Evolutionary conservation across 2,113 vertebrate species (phyloP).

Genomic region (Vombatus ursinus): DNA sequence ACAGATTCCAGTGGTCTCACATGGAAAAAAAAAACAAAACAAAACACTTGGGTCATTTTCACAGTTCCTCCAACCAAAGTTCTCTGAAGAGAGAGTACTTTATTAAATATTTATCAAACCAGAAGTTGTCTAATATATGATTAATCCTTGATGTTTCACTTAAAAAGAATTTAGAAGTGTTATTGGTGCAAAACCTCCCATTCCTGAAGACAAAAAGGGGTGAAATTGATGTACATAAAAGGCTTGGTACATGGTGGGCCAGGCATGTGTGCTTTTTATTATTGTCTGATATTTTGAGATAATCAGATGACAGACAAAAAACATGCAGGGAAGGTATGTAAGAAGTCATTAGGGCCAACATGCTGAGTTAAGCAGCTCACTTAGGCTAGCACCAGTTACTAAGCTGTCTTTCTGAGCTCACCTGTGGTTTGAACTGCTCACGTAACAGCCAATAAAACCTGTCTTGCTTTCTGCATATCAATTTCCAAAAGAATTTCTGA

Average conservation of each 20-base stretch:
- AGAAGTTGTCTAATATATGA: not conserved
- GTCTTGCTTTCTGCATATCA: constrained; percentile 6
- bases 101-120: not conserved
- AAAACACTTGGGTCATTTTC: not conserved
- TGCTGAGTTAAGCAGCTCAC: accelerated
- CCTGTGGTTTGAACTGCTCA: not conserved
- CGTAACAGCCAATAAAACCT: not conserved
- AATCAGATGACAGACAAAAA: not conserved
- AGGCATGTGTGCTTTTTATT: not conserved
- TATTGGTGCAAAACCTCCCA: accelerated
- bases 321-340: not conserved
- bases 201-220: not conserved
- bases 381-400: not conserved
- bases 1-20: not conserved
- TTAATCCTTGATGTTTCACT: not conserved
- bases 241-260: accelerated
- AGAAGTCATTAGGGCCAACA: not conserved
- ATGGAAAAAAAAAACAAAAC: not conserved
- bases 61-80: not conserved
- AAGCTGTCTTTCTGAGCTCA: not conserved
- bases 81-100: not conserved
- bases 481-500: not conserved
- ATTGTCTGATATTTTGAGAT: not conserved
- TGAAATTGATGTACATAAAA: accelerated
- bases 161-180: accelerated